These are phyloP conservation scores for Beroe forskalii DNA, from an alignment of 37 sponge, comb jelly and placozoan species.

Conservation along the genomic window DNA sequence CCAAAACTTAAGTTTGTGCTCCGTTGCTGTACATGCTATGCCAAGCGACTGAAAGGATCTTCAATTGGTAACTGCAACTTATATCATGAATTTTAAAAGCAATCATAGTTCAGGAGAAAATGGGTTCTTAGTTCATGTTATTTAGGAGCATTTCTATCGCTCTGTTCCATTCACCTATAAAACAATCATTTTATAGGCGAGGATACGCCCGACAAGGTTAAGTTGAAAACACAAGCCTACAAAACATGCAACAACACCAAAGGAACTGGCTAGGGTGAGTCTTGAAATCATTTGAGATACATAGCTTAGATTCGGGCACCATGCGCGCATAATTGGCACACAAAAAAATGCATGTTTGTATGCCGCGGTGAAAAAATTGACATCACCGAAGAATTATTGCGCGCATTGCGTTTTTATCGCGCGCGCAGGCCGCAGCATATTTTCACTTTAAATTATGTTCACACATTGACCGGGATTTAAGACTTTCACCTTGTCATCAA, in stretches of 20 bases:
- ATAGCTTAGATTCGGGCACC: too few relatives aligned
- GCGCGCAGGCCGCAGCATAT: background rate
- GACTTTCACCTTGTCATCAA: too few relatives aligned
- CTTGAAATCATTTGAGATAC: too few relatives aligned
- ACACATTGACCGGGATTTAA: too few relatives aligned
- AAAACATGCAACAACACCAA: constrained; percentile 53
- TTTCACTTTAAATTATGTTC: too few relatives aligned
- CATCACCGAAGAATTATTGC: background rate
- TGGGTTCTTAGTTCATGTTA: too few relatives aligned
- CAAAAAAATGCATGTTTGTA: background rate
- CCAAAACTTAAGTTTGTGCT: background rate
- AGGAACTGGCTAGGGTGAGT: constrained; percentile 23
- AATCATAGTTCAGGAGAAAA: too few relatives aligned
- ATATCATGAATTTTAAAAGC: too few relatives aligned
- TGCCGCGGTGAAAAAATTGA: background rate
- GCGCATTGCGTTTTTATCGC: background rate
- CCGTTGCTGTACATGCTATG: constrained; percentile 12
- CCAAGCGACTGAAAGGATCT: constrained; percentile 40
- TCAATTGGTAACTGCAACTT: constrained; percentile 25
- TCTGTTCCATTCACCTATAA: too few relatives aligned
- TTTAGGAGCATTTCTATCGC: too few relatives aligned
- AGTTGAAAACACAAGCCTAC: constrained; percentile 10
- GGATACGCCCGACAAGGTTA: constrained; percentile 31
- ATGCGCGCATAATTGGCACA: too few relatives aligned
- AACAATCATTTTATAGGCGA: background rate